Evolutionary conservation across 2,888 invertebrate genomes (phyloP).

Genomic region (Drosophila melanosoma): DNA sequence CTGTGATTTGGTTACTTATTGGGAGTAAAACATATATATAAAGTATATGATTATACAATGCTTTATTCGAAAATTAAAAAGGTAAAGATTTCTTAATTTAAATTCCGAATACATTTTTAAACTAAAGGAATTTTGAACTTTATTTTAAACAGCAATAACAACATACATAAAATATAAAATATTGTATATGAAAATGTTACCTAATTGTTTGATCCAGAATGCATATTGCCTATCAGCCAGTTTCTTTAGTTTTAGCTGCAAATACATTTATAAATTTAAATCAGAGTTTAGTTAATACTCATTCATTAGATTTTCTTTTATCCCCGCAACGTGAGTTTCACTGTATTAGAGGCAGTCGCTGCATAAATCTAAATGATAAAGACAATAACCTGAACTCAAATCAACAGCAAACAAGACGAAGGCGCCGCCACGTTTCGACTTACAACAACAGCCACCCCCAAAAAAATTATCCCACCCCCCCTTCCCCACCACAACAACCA

Average conservation of each 20-base stretch:
- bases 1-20: background rate
- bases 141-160: no score
- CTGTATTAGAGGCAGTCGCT: background rate
- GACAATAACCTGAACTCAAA: constrained; percentile 37
- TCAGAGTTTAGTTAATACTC: background rate
- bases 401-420: constrained; percentile 29
- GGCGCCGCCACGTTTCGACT: constrained; percentile 25
- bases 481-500: background rate
- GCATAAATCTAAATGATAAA: constrained; percentile 36
- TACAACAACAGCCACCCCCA: constrained; percentile 32
- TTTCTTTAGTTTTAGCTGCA: no score
- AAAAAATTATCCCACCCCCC: constrained; percentile 16
- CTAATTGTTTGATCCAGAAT: background rate
- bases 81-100: background rate
- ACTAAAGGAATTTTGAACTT: no score
- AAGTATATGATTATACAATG: background rate
- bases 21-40: background rate
- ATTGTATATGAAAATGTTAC: background rate
- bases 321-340: background rate
- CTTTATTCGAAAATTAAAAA: no score
- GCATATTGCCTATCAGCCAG: background rate
- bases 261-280: background rate
- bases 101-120: background rate
- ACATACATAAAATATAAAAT: no score
- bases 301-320: background rate